phyloP scores from a whole-genome alignment of 2,113 vertebrate genomes.

The Setophaga kirtlandii region DNA sequence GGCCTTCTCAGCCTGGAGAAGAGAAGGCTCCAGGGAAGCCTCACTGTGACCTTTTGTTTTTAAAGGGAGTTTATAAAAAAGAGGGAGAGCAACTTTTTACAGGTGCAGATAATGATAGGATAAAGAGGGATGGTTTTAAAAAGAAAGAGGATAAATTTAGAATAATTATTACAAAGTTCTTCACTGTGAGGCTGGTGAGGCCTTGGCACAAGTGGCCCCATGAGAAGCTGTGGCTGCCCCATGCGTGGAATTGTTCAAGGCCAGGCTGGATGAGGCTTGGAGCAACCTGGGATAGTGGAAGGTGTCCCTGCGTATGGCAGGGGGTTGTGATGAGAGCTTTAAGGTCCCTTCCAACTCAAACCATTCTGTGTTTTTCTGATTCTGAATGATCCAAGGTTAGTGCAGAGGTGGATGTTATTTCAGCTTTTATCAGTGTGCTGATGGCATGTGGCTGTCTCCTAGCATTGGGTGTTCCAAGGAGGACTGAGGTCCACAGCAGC shows the following conservation, averaged over 20 bases:
- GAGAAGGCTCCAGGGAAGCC: background rate
- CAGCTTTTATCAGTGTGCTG: background rate
- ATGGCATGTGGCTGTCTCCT: background rate
- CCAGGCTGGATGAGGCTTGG: background rate
- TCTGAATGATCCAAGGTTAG: background rate
- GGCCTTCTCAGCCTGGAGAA: background rate
- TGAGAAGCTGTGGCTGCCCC: background rate
- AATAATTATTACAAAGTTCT: background rate
- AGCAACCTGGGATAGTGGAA: background rate
- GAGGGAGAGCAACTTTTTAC: background rate
- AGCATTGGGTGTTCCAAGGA: rapidly evolving
- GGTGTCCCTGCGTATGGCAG: background rate
- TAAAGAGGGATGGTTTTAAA: background rate
- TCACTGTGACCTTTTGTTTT: background rate
- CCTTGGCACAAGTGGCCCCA: background rate
- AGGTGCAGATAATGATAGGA: background rate
- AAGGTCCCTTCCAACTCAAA: background rate
- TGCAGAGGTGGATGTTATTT: background rate
- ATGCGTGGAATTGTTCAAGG: background rate
- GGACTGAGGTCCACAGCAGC: background rate
- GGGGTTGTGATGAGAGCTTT: background rate
- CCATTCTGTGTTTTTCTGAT: background rate
- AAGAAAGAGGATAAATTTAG: background rate
- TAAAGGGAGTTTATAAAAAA: background rate
- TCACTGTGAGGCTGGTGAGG: background rate